Base-by-base conservation (phyloP, 2,888 invertebrate species). In the Sphaerophoria taeniata region DNA sequence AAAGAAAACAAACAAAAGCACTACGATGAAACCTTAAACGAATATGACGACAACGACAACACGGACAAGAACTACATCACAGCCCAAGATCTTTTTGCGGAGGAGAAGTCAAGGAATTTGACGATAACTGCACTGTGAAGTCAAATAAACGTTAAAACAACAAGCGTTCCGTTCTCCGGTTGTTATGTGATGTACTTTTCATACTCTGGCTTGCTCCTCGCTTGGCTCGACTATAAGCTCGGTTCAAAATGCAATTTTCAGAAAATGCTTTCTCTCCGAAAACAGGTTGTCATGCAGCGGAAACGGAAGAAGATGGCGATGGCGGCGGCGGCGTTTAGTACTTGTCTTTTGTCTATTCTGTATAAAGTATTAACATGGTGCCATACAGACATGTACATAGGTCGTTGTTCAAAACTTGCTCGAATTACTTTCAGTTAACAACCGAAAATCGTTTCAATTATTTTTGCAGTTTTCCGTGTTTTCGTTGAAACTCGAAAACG, bases 371-470 rank as follows among this genome's bases (percentile, higher is more conserved):
- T 6, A 43, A 43, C 39, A 9, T 7, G 39, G 1, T 7, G 9
- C 7, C 6, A 9, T n/a, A n/a, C n/a, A 53, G 34, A 72, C 31
- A 14, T 14, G 49, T 16, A 16, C 45, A 61, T 0, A 49, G 33
- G 36, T 63, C 63, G 33, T 53, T 34, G 58, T 72, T 60, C 45
- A 14, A n/a, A 55, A 61, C 73, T 69, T 16, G 69, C 73, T 69
- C 31, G 67, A 73, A 60, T 79, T 47, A 55, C 61, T 69, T 69
- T 69, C 47, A 79, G 79, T 79, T 79, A 78, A 72, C 72, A 74
- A 80, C 79, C 73, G 56, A 80, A 74, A 80, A 80, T 74, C 69
- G 47, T 80, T 70, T 73, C 79, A 69, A 74, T 69, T 80, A 79
- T 73, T 72, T 58, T 43, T 58, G 12, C 65, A 60, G 39, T 39